Evolutionary conservation across 2,888 invertebrate species (phyloP), one percentile per base, ranked within the genome.

Genomic region (Spisula solida): DNA sequence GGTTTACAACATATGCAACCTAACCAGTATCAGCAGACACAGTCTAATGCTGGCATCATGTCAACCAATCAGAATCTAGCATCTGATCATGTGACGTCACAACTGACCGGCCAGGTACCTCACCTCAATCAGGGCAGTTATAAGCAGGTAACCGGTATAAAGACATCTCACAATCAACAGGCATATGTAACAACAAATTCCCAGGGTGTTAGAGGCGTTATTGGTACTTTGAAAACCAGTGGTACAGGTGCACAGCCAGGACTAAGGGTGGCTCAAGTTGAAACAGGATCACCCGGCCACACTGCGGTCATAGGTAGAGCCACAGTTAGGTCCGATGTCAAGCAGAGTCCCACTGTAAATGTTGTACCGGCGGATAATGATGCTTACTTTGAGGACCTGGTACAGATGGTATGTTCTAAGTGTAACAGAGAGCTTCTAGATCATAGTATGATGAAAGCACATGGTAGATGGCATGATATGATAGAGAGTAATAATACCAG

Each of bases 391-490:
- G 75, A 75, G 1, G 85, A 91, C 51, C 70, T 86, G 34, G 75
- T 79, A 25, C 82, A 91, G 75, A 83, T 91, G 82, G n/a, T 89
- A 31, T 91, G 91, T 51, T 85, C 87, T 20, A 88, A 89, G 29
- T 91, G 91, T 85, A 89, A 91, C 60, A 86, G 87, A 55, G 87
- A 89, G 14, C 89, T 83, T 25, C 31, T 89, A 14, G 87, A 82
- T 25, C 81, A 87, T 25, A 31, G 41, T 47, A 85, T 89, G 20
- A 87, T 91, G 89, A 82, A 87, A 47, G 85, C 85, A 55, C 91
- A 91, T 86, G 85, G 82, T 10, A 51, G 51, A 34, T 91, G 91
- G 91, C 91, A 91, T 78, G 83, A 89, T 48, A 82, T 60, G 82
- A 51, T 82, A 0, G 85, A 87, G 34, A 86, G 25, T 31, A 87